phyloP scores from a whole-genome alignment of 2,797 vertebrate species.

The Poeciliopsis infans region DNA sequence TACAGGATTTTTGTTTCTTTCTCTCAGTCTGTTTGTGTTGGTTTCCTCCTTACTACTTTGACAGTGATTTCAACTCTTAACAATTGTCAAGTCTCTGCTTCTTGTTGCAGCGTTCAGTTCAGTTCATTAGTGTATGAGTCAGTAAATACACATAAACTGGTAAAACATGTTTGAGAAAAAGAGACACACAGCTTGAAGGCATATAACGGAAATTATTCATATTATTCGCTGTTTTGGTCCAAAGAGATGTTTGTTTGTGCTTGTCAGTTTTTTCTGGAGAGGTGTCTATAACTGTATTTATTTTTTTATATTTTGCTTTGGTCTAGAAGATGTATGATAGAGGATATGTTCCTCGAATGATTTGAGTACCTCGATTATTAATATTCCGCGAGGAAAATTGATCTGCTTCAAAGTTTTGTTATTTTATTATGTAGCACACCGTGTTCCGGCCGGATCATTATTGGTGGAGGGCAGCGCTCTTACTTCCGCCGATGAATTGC shows the following conservation, averaged over 20 bases:
- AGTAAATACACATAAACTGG: neutral
- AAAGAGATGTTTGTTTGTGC: neutral
- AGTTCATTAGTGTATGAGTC: neutral
- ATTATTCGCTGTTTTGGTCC: neutral
- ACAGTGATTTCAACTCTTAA: neutral
- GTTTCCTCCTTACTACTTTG: neutral
- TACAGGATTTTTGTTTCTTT: constrained; percentile 17
- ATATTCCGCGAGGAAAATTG: no score
- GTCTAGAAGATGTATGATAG: neutral
- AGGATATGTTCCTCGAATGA: no score
- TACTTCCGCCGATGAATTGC: no score
- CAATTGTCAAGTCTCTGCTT: neutral
- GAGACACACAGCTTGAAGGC: neutral
- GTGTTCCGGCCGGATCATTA: no score
- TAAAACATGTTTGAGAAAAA: neutral
- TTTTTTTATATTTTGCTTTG: neutral
- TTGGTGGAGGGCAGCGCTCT: no score
- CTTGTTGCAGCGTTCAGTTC: neutral
- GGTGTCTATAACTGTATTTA: neutral
- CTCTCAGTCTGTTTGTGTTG: constrained; percentile 19
- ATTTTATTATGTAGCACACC: no score
- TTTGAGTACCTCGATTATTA: no score
- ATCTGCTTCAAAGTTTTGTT: no score
- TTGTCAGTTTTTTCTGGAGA: neutral
- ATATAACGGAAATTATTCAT: neutral